These are phyloP conservation scores for Crotalus viridis DNA, from an alignment of 2,113 vertebrate genomes.

Conservation along the genomic window DNA sequence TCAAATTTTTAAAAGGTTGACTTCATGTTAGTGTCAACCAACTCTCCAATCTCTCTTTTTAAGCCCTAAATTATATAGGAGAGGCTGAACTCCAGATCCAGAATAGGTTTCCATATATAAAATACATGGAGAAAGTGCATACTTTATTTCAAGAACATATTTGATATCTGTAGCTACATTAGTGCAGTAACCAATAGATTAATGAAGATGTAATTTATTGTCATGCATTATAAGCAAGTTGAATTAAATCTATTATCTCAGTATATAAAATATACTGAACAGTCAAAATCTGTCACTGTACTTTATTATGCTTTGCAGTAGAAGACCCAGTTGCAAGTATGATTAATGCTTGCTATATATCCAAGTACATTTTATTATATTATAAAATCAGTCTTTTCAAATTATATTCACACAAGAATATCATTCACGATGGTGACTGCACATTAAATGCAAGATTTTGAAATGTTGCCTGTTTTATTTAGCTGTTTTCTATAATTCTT, in stretches of 20 bases:
- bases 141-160: background rate
- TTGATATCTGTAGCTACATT: background rate
- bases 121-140: background rate
- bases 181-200: background rate
- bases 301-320: background rate
- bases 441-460: background rate
- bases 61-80: background rate
- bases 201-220: background rate
- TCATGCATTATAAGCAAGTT: background rate
- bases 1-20: background rate
- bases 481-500: background rate
- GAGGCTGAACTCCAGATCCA: background rate
- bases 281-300: background rate
- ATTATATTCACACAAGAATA: background rate
- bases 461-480: background rate
- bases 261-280: background rate
- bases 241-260: background rate
- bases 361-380: background rate
- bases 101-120: background rate
- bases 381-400: background rate
- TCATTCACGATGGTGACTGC: background rate
- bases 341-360: background rate
- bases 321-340: rapidly evolving
- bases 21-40: background rate
- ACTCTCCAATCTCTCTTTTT: background rate